These are phyloP conservation scores for Gephyroberyx darwinii DNA, from an alignment of 2,797 vertebrate genomes.

Conservation along the genomic window DNA sequence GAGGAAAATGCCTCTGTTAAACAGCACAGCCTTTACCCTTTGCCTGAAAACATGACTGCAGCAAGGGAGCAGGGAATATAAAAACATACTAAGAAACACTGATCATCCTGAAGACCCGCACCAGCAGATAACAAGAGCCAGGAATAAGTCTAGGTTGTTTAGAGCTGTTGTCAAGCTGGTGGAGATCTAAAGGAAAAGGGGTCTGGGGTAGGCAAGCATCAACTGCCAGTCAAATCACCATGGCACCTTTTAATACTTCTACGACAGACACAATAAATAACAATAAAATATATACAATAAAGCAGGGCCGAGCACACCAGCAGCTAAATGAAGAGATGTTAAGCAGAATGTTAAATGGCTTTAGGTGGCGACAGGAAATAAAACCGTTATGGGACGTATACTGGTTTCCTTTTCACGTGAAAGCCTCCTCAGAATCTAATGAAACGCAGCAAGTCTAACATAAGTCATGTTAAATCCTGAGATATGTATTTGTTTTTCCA, in stretches of 20 bases:
- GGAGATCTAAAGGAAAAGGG: slow-evolving; percentile 50
- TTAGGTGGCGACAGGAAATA: background rate
- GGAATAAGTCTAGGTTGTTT: slow-evolving; percentile 14
- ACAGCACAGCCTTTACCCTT: slow-evolving; percentile 23
- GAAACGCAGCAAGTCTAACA: background rate
- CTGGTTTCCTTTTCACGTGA: background rate
- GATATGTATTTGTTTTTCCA: background rate
- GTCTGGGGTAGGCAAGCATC: slow-evolving; percentile 29
- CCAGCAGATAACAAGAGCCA: slow-evolving; percentile 36
- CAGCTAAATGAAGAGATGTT: slow-evolving; percentile 22
- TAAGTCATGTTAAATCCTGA: background rate
- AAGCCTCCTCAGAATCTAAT: background rate
- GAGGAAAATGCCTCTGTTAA: slow-evolving; percentile 23
- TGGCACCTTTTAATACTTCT: slow-evolving; percentile 31
- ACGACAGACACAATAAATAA: background rate
- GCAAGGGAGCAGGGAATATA: slow-evolving; percentile 29
- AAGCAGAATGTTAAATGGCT: slow-evolving; percentile 8
- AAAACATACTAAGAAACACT: slow-evolving; percentile 1
- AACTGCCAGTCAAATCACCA: slow-evolving; percentile 40
- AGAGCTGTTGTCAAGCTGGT: slow-evolving; percentile 32
- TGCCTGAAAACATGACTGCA: slow-evolving; percentile 37
- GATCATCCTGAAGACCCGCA: slow-evolving; percentile 57
- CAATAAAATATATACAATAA: background rate
- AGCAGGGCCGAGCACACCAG: background rate
- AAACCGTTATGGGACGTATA: background rate